These are phyloP conservation scores for Thamnaconus septentrionalis DNA, from an alignment of 2,113 vertebrate genomes.

Conservation along the genomic window DNA sequence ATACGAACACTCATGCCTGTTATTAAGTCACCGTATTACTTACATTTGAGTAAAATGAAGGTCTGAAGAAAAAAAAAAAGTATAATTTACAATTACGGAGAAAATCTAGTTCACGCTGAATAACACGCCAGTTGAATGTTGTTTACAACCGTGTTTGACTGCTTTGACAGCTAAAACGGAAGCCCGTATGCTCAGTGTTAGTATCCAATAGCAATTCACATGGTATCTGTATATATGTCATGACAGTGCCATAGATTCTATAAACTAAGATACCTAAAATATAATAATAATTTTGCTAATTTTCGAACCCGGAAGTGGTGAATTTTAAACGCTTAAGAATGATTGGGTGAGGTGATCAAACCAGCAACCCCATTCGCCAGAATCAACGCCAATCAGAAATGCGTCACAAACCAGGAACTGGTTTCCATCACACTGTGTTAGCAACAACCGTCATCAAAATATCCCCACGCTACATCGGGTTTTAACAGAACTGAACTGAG, in stretches of 20 bases:
- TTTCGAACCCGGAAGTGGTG: neutral
- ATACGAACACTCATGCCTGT: too few species aligned
- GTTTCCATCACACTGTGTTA: constrained; percentile 1
- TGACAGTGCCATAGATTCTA: neutral
- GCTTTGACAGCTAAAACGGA: constrained; percentile 4
- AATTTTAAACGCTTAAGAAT: neutral
- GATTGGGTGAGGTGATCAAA: constrained; percentile 41
- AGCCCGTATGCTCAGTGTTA: neutral
- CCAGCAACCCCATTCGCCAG: constrained; percentile 35
- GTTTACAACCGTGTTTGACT: too few species aligned
- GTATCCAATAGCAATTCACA: neutral
- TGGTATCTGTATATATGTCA: neutral
- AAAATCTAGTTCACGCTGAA: too few species aligned
- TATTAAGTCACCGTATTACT: too few species aligned
- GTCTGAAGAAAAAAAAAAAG: too few species aligned
- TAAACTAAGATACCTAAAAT: neutral
- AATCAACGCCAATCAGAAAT: neutral
- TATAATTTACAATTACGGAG: too few species aligned
- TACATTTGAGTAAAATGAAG: too few species aligned
- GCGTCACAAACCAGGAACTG: constrained; percentile 41
- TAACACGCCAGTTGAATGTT: too few species aligned
- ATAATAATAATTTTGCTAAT: constrained; percentile 35
- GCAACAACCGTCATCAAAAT: neutral
- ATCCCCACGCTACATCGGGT: neutral
- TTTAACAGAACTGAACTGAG: neutral